Base-by-base conservation (phyloP, 2,888 invertebrate species). In the Drosophila paramelanica region DNA sequence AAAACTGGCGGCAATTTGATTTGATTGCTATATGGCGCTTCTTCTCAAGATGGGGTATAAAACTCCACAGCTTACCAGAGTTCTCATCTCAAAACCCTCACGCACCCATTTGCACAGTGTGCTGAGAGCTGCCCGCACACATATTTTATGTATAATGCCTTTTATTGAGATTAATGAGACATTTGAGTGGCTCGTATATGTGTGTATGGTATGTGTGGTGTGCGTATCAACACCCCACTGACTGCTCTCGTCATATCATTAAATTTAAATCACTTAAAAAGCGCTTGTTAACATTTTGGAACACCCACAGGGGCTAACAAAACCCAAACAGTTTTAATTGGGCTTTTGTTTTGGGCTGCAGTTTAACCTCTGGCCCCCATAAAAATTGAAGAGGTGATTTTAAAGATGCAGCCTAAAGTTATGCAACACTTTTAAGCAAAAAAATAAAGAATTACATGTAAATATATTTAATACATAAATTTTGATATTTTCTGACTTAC, bases 151-250 rank as follows among this genome's bases (percentile, higher is more conserved):
- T 82, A 76, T 79, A 65, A 61, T 47, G 53, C 67, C 57, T 47
- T 79, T 79, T 64, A 84, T 84, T 80, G 79, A 86, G 77, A 88
- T 84, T 80, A 86, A 84, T 88, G 88, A 57, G 70, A 52, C 68
- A 79, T 61, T 80, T 79, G 70, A 82, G 65, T 57, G 65, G 39
- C 53, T 73, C 47, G 41, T 42, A 5, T 36, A n/a, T 45, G 13
- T 10, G 14, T 33, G 36, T 43, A 3, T 58, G 27, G 17, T 8
- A 38, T 11, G 13, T 13, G 38, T 31, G 51, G 51, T 36, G 39
- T 27, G 62, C 31, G 20, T 25, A 41, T 47, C 20, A 36, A 49
- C 33, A 55, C 56, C 56, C 57, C 49, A 59, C 33, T 62, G 70
- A 52, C 61, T 62, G 70, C 64, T 72, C 73, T 45, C 70, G 67